Percentiles rank a stretch among this genome's conserved stretches.
phyloP scores from a whole-genome alignment of 2,797 vertebrate species.

The Menidia menidia region DNA sequence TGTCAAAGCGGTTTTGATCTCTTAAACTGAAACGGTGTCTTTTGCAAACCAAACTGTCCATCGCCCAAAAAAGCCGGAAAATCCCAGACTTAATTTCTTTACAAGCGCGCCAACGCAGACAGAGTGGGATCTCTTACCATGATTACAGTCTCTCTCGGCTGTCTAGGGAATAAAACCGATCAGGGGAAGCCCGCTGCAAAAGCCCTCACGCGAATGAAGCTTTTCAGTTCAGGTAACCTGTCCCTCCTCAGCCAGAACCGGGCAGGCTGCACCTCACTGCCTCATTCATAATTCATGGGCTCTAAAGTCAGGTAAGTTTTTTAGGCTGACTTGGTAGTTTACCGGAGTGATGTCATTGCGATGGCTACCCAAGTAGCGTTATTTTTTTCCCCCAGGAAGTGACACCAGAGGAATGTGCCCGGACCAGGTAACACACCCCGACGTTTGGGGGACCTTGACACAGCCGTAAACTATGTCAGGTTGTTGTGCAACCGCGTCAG shows the following conservation, averaged over 20 bases:
- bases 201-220: conserved; percentile 23
- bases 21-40: not conserved
- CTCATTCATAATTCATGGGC: conserved; percentile 56
- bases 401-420: conserved; percentile 70
- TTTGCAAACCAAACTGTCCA: not conserved
- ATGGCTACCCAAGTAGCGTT: conserved; percentile 6
- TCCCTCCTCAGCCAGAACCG: conserved; percentile 14
- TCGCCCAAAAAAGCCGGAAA: conserved; percentile 1
- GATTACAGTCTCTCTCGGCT: conserved; percentile 26
- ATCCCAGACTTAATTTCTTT: not conserved
- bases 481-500: conserved; percentile 51
- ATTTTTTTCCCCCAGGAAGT: conserved; percentile 13
- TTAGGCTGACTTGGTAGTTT: not conserved
- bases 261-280: not conserved
- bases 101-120: conserved; percentile 5
- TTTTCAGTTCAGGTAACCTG: conserved; percentile 38
- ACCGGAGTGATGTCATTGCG: conserved; percentile 10
- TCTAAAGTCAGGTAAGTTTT: not conserved
- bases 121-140: conserved; percentile 71
- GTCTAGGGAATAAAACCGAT: conserved; percentile 19
- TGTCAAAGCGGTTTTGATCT: not conserved
- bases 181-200: conserved; percentile 1
- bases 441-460: conserved; percentile 37
- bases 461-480: conserved; percentile 27
- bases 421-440: conserved; percentile 70